These are phyloP conservation scores for Alligator mississippiensis DNA, from an alignment of 2,113 vertebrate species.

Conservation along the genomic window DNA sequence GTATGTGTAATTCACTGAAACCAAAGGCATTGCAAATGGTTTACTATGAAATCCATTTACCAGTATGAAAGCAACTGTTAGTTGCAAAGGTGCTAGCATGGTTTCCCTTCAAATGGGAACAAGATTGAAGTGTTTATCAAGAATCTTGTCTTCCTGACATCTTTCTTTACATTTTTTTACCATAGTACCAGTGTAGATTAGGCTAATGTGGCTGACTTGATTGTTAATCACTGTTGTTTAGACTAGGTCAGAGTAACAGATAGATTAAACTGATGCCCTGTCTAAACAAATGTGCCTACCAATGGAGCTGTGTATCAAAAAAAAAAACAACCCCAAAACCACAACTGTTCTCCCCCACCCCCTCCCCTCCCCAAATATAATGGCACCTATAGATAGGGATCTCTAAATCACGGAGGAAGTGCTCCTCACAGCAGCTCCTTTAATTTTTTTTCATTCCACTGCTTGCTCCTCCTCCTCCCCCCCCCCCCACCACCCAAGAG, in stretches of 20 bases:
- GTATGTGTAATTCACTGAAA: accelerated
- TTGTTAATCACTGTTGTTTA: background rate
- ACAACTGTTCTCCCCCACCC: too few relatives aligned
- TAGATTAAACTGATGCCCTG: background rate
- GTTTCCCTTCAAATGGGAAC: background rate
- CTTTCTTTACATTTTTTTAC: background rate
- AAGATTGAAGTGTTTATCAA: background rate
- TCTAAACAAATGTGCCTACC: background rate
- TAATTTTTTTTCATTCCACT: too few relatives aligned
- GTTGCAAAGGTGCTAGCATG: background rate
- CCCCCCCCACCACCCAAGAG: too few relatives aligned
- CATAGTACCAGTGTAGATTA: background rate
- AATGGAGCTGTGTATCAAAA: background rate
- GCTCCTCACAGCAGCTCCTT: too few relatives aligned
- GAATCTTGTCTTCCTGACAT: background rate
- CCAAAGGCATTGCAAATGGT: background rate
- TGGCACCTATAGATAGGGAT: too few relatives aligned
- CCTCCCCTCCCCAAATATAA: too few relatives aligned
- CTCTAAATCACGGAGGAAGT: too few relatives aligned
- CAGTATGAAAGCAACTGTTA: background rate
- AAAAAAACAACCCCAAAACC: background rate
- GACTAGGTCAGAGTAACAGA: background rate
- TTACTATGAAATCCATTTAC: background rate
- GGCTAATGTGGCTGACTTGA: background rate
- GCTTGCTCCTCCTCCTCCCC: too few relatives aligned